A percentile compares a stretch with the other conserved stretches of the same genome.
phyloP scores from a whole-genome alignment of 2,113 vertebrate genomes.

The western clawed frog (Xenopus tropicalis) region DNA sequence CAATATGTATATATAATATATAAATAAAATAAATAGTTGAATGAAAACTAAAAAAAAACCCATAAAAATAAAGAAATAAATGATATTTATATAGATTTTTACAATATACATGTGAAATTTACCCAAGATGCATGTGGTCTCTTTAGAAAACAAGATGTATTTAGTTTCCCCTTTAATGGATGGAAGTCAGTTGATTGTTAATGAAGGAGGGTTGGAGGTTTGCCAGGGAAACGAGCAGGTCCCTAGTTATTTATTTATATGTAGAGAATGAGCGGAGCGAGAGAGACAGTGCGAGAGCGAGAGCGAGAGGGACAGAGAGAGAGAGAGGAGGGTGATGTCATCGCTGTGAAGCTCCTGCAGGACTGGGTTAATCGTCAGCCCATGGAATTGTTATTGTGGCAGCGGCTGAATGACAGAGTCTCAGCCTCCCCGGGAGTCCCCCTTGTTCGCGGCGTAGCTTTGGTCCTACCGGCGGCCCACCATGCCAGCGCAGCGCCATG shows the following conservation, averaged over 20 bases:
- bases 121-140: too few species aligned
- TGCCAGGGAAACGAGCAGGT: constrained; percentile 15
- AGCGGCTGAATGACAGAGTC: constrained; percentile 68
- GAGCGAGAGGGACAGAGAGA: constrained; percentile 46
- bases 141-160: too few species aligned
- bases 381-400: constrained; percentile 81
- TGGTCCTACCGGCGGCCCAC: constrained; percentile 65
- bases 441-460: constrained; percentile 59
- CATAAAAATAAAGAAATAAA: too few species aligned
- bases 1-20: too few species aligned
- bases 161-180: not conserved
- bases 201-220: constrained; percentile 59
- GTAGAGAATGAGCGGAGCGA: constrained; percentile 25
- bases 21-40: too few species aligned
- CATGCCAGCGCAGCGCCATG: constrained; percentile 89
- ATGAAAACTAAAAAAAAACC: too few species aligned
- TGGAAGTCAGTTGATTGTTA: constrained; percentile 55
- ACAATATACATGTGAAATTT: too few species aligned
- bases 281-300: constrained; percentile 18
- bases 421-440: constrained; percentile 63
- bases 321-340: constrained; percentile 70
- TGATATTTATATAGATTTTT: too few species aligned
- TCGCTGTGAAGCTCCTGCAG: constrained; percentile 48
- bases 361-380: constrained; percentile 50
- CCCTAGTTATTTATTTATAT: constrained; percentile 39